Conservation (phyloP, 2,888 invertebrate genomes). For the Dioctria linearis region DNA sequence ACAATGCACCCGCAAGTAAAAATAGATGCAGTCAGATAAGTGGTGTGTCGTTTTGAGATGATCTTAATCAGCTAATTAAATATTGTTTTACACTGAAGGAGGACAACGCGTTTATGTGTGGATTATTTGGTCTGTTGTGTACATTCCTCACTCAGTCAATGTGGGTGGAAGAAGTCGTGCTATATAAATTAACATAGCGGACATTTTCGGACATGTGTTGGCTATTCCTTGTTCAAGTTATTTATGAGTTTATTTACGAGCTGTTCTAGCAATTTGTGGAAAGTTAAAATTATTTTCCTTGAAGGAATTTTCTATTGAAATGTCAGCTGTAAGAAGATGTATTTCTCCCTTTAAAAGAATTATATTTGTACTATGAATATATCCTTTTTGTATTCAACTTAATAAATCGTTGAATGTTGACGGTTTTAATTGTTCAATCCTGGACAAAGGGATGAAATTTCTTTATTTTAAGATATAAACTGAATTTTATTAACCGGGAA, state of each 20-base stretch:
- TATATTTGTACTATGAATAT: no score
- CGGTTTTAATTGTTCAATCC: no score
- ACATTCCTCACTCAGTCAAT: background rate
- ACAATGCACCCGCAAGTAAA: constrained; percentile 16
- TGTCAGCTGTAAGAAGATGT: no score
- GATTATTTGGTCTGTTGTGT: background rate
- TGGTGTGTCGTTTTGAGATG: constrained; percentile 15
- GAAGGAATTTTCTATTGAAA: no score
- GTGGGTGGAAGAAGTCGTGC: constrained; percentile 33
- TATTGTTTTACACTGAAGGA: constrained; percentile 39
- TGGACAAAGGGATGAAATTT: no score
- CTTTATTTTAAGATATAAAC: no score
- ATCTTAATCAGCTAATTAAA: constrained; percentile 49
- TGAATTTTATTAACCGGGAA: no score
- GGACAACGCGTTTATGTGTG: constrained; percentile 29
- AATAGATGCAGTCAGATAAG: constrained; percentile 43
- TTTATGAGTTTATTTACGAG: constrained; percentile 43
- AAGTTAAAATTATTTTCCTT: background rate
- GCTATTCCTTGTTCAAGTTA: constrained; percentile 19
- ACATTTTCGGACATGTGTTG: constrained; percentile 25
- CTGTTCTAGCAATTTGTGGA: background rate
- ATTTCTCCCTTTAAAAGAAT: no score
- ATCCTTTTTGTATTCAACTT: no score
- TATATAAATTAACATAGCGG: constrained; percentile 22
- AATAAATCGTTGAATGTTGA: no score